These are phyloP conservation scores for Uria lomvia DNA, from an alignment of 2,113 vertebrate species.

Conservation along the genomic window DNA sequence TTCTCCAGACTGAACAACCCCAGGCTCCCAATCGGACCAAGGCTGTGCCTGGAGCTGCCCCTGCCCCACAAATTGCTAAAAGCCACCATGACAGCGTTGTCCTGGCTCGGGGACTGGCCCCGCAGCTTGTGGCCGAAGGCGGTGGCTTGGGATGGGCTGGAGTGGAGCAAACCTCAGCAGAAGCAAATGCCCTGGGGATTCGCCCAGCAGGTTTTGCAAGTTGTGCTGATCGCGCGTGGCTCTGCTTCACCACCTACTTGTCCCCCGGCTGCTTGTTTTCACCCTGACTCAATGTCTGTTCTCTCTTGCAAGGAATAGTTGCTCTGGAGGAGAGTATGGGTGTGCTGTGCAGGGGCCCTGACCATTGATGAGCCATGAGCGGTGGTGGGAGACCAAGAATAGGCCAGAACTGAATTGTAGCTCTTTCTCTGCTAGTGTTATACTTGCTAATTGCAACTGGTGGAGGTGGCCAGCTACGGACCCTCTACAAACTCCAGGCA, in stretches of 20 bases:
- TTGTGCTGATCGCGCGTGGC: fast-evolving
- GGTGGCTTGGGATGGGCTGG: neutral
- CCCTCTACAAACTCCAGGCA: no score
- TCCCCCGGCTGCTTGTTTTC: neutral
- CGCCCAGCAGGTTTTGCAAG: neutral
- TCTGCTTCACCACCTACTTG: neutral
- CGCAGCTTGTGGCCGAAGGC: fast-evolving
- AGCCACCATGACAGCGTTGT: fast-evolving
- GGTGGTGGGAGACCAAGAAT: fast-evolving
- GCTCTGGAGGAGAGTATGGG: neutral
- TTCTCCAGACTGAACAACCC: no score
- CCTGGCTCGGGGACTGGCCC: fast-evolving
- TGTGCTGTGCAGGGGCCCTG: fast-evolving
- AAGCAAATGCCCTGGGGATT: neutral
- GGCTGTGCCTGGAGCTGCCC: neutral
- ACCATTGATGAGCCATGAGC: neutral
- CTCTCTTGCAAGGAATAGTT: neutral
- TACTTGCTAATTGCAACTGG: neutral
- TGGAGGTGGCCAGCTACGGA: neutral
- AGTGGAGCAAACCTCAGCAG: neutral
- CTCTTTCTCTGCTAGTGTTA: neutral
- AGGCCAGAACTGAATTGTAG: neutral
- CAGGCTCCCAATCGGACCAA: neutral
- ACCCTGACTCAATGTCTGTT: fast-evolving
- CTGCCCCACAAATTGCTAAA: neutral